phyloP scores from a whole-genome alignment of 2,113 vertebrate species.

The Gavia stellata region DNA sequence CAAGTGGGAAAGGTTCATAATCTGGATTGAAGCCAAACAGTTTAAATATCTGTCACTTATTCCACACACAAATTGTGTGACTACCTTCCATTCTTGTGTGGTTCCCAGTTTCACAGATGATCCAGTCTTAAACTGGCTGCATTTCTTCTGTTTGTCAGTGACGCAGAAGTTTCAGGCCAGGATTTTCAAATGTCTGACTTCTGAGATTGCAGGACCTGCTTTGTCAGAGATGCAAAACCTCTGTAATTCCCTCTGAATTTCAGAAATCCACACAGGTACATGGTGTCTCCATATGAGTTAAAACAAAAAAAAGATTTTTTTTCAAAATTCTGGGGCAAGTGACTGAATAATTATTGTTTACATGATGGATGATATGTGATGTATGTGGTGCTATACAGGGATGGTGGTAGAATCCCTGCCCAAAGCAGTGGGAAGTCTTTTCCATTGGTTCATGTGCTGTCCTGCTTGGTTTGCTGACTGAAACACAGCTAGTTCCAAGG shows the following conservation, averaged over 20 bases:
- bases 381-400: neutral
- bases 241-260: neutral
- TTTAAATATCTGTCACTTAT: constrained; percentile 27
- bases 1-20: constrained; percentile 50
- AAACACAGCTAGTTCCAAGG: neutral
- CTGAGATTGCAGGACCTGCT: neutral
- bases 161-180: neutral
- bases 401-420: neutral
- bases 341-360: neutral
- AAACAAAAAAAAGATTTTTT: neutral
- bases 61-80: neutral
- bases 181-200: neutral
- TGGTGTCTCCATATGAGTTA: neutral
- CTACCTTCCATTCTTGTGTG: neutral
- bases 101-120: neutral
- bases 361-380: rapidly evolving
- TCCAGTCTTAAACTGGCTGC: neutral
- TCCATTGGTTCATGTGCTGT: neutral
- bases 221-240: neutral
- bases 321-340: neutral
- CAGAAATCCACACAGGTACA: neutral
- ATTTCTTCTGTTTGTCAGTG: neutral
- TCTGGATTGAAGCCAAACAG: constrained; percentile 40
- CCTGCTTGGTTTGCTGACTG: neutral
- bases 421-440: neutral